phyloP scores from a whole-genome alignment of 2,113 vertebrate genomes.

The Candoia aspera region DNA sequence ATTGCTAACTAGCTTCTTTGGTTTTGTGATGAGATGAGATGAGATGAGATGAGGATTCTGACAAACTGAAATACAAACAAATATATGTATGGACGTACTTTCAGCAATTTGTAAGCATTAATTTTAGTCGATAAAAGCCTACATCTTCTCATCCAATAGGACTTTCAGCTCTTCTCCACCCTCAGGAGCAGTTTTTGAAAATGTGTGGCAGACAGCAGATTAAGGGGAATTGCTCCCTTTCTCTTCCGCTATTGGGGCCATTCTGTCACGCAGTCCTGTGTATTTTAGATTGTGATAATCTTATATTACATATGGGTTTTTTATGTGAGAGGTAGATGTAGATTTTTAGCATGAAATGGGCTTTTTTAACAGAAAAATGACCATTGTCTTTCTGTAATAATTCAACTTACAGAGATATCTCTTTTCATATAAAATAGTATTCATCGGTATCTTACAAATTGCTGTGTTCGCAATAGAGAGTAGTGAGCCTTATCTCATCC shows the following conservation, averaged over 20 bases:
- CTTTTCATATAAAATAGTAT: not conserved
- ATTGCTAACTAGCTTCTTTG: not conserved
- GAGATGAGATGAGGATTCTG: not conserved
- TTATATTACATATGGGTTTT: not conserved
- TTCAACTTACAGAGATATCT: not conserved
- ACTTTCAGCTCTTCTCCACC: not conserved
- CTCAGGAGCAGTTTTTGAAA: not conserved
- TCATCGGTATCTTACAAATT: not conserved
- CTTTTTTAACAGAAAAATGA: not conserved
- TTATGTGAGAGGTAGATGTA: not conserved
- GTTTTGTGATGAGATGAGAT: not conserved
- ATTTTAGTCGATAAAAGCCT: not conserved
- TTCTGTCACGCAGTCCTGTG: not conserved
- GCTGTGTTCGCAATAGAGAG: not conserved
- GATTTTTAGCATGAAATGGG: not conserved
- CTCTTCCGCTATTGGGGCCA: not conserved
- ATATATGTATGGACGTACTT: not conserved
- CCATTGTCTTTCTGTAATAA: not conserved
- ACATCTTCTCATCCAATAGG: not conserved
- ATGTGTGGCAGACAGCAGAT: not conserved
- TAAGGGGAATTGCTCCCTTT: not conserved
- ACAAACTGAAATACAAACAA: slow-evolving; percentile 1
- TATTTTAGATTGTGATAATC: not conserved
- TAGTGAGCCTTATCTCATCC: too few relatives aligned
- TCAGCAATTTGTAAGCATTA: not conserved